These are phyloP conservation scores for Ditylenchus weischeri DNA, from an alignment of 2,888 invertebrate species.

Conservation along the genomic window DNA sequence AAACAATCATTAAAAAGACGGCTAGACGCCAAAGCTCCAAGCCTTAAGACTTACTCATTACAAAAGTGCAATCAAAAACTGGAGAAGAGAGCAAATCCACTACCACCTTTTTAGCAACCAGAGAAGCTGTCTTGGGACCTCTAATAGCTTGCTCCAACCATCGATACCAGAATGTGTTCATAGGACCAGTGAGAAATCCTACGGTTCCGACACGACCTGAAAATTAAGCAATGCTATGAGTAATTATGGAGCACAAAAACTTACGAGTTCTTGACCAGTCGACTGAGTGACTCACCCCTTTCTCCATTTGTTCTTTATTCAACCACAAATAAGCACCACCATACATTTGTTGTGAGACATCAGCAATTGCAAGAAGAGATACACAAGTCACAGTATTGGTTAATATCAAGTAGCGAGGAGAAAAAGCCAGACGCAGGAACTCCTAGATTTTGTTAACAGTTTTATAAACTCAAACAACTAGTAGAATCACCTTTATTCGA, in stretches of 20 bases:
- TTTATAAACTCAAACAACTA: too few species aligned
- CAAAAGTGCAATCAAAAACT: neutral
- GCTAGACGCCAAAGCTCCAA: too few species aligned
- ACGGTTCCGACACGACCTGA: neutral
- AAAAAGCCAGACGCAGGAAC: neutral
- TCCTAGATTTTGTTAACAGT: too few species aligned
- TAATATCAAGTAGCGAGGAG: neutral
- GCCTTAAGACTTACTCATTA: neutral
- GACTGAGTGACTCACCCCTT: neutral
- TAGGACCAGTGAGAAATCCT: neutral
- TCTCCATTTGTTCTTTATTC: too few species aligned
- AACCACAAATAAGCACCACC: neutral
- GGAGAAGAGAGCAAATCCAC: constrained; percentile 4
- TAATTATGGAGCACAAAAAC: too few species aligned
- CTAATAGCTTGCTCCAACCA: neutral
- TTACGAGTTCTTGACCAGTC: constrained; percentile 4
- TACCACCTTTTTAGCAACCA: neutral
- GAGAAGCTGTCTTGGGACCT: neutral
- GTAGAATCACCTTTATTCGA: too few species aligned
- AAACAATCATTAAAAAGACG: too few species aligned
- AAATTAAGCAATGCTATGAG: too few species aligned
- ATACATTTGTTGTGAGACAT: constrained; percentile 4
- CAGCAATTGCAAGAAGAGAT: constrained; percentile 1
- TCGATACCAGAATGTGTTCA: constrained; percentile 11
- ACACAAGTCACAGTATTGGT: neutral